phyloP scores from a whole-genome alignment of 2,797 vertebrate genomes.

The Pipistrellus kuhlii region DNA sequence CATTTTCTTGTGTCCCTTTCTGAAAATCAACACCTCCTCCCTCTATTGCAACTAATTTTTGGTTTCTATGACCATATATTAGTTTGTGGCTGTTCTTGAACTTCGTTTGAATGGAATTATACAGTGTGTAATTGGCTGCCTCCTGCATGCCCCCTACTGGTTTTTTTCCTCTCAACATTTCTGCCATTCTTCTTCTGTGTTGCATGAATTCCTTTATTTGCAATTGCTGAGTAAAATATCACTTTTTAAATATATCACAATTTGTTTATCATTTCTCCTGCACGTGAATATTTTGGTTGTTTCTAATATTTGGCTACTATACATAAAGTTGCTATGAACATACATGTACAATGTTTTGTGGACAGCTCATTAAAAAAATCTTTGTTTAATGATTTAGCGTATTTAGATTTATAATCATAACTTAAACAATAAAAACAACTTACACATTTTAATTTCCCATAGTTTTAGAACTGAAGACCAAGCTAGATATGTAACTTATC shows the following conservation, averaged over 20 bases:
- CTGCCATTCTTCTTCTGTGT: background rate
- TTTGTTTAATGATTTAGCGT: slow-evolving; percentile 25
- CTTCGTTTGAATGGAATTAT: slow-evolving; percentile 2
- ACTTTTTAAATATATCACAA: background rate
- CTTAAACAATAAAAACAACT: slow-evolving; percentile 4
- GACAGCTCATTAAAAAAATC: slow-evolving; percentile 8
- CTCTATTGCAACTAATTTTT: background rate
- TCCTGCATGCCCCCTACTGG: background rate
- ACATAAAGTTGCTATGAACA: slow-evolving; percentile 21
- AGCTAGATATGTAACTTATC: background rate
- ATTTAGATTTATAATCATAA: slow-evolving; percentile 44
- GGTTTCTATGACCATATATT: slow-evolving; percentile 3
- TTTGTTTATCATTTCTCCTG: background rate
- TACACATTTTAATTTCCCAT: slow-evolving; percentile 3
- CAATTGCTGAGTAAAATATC: background rate
- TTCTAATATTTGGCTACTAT: background rate
- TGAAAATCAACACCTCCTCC: background rate
- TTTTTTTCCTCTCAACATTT: background rate
- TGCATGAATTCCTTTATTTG: background rate
- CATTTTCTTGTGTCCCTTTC: background rate
- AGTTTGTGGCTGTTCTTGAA: background rate
- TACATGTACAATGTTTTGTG: background rate
- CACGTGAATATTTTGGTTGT: background rate
- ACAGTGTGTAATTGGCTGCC: background rate
- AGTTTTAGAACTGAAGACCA: slow-evolving; percentile 33